Evolutionary conservation across 2,797 vertebrate genomes (phyloP).

Genomic region (Pristis pectinata): DNA sequence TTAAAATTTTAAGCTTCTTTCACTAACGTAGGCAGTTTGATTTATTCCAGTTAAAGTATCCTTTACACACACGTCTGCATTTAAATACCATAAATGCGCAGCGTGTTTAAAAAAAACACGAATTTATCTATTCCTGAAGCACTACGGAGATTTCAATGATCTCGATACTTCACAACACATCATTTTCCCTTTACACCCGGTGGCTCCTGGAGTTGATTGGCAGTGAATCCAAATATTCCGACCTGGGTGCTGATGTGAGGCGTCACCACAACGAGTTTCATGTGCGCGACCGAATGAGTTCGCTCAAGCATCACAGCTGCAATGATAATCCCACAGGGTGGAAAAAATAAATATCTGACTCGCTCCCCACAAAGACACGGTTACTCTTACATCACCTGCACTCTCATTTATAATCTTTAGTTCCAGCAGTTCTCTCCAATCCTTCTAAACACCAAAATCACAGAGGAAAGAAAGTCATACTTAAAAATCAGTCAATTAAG

Average conservation of each 20-base stretch:
- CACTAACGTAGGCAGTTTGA: background rate
- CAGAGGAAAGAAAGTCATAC: background rate
- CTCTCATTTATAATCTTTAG: slow-evolving; percentile 5
- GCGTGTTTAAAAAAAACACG: too few relatives aligned
- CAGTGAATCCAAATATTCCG: background rate
- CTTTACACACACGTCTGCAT: background rate
- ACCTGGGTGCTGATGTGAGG: background rate
- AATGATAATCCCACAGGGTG: background rate
- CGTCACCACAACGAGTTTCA: background rate
- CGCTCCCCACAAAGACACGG: background rate
- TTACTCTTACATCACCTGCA: background rate
- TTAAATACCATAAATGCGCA: background rate
- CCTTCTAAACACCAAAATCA: background rate
- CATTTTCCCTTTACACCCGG: background rate
- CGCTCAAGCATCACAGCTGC: background rate
- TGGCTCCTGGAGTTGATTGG: background rate
- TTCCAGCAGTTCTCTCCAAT: background rate
- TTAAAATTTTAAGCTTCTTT: background rate
- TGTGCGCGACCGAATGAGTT: background rate
- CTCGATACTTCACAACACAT: background rate
- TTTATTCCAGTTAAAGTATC: background rate
- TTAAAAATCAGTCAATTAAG: background rate
- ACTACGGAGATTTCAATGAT: background rate
- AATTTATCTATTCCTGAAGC: background rate
- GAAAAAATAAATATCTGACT: background rate